A percentile compares a stretch with the other conserved stretches of the same genome.
Evolutionary conservation across 2,888 invertebrate genomes (phyloP).

Genomic region (Gisinianus flammeolus): DNA sequence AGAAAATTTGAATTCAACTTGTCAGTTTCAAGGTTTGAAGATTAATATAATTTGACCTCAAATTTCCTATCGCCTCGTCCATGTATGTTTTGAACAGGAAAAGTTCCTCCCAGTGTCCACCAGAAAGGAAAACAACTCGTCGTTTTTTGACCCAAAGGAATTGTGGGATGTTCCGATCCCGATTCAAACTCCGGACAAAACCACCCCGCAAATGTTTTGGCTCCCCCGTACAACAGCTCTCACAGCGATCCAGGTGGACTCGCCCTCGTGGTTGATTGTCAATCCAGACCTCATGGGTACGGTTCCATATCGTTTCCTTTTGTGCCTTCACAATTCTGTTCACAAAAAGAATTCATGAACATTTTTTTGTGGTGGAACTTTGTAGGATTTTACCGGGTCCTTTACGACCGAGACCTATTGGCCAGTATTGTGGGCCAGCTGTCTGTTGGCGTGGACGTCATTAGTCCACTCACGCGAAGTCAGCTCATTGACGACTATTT

Average conservation of each 20-base stretch:
- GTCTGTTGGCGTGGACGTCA: too few species aligned
- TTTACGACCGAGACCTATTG: background rate
- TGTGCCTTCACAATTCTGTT: too few species aligned
- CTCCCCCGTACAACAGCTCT: background rate
- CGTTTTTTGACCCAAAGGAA: background rate
- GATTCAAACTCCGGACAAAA: background rate
- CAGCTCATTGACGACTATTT: slow-evolving; percentile 16
- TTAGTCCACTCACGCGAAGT: background rate
- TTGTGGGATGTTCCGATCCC: slow-evolving; percentile 2
- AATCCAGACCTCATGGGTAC: slow-evolving; percentile 11
- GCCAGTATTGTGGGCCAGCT: background rate
- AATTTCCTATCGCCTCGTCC: too few species aligned
- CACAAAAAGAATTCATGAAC: too few species aligned
- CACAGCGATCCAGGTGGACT: background rate
- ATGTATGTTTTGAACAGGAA: too few species aligned
- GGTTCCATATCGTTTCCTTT: background rate
- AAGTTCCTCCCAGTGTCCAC: too few species aligned
- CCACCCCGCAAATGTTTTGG: background rate
- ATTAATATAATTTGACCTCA: too few species aligned
- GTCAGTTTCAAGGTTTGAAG: too few species aligned
- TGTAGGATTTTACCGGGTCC: slow-evolving; percentile 1
- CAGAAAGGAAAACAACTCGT: too few species aligned
- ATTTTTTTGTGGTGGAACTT: too few species aligned
- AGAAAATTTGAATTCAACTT: background rate
- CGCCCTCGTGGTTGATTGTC: background rate